Base-by-base conservation (phyloP, 2,888 invertebrate genomes). In the Andricus curvator region DNA sequence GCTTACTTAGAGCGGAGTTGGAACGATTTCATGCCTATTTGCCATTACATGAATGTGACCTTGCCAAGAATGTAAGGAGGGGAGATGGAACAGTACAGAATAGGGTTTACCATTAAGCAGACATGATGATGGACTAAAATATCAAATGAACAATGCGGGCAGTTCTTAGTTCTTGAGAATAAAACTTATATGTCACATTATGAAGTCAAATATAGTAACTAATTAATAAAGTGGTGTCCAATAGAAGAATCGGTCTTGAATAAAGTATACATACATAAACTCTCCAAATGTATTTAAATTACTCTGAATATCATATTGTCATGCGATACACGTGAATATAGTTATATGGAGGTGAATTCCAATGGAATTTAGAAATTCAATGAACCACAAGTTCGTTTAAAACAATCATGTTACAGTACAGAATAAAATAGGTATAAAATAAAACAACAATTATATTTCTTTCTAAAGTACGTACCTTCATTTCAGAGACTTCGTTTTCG, bases 31-130 rank as follows among this genome's bases (percentile, higher is more conserved):
- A 88, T 89, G 88, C 88, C 84, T 86, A 87, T 88, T 88, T 89
- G 87, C 89, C 86, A 87, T 89, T 91, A 89, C 87, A 90, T 91
- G 86, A 87, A 90, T 89, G 89, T 90, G 91, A 91, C 91, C 91
- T 91, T 92, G 90, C 83, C 86, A 89, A 86, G 89, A 91, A 90
- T 90, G 90, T 88, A 84, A 88, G 85, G 85, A 87, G 88, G 85
- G 87, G 87, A 88, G 85, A 85, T 81, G 82, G 88, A 85, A 84
- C 80, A 78, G 81, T 79, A 84, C 80, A 84, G 81, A 86, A 84
- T 83, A 81, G 80, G 84, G 84, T 81, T 81, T 81, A 76, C 82
- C 82, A 82, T 84, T 70, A 70, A 70, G 29, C 70, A 70, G 51
- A 70, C 51, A 51, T 70, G 51, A 70, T 70, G 70, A 70, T 70